phyloP scores from a whole-genome alignment of 2,113 vertebrate genomes.

The Thalassarche chlororhynchos region DNA sequence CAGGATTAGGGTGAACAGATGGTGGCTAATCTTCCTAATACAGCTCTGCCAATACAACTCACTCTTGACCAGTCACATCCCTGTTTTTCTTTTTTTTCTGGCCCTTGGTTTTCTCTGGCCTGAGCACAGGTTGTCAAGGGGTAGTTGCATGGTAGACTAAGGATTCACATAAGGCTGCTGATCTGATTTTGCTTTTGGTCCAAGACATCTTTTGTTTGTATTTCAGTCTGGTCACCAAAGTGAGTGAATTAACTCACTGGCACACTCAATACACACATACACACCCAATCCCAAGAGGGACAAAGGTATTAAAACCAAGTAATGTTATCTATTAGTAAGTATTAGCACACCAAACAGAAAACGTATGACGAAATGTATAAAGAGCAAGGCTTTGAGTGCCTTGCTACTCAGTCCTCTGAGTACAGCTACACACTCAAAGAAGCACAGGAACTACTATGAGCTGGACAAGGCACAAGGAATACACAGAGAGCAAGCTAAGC shows the following conservation, averaged over 20 bases:
- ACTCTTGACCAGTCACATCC: slow-evolving; percentile 12
- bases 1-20: slow-evolving; percentile 57
- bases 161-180: slow-evolving; percentile 1
- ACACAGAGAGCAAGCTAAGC: background rate
- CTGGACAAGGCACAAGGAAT: background rate
- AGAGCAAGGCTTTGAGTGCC: background rate
- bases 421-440: background rate
- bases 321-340: background rate
- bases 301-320: background rate
- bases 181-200: slow-evolving; percentile 5
- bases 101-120: background rate
- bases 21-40: slow-evolving; percentile 44
- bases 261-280: background rate
- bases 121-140: background rate
- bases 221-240: background rate
- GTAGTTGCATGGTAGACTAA: background rate
- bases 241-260: background rate
- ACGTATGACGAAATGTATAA: rapidly evolving
- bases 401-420: background rate
- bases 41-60: slow-evolving; percentile 32
- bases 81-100: background rate
- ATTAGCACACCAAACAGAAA: background rate
- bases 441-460: background rate
- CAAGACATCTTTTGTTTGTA: background rate
- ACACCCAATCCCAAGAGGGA: background rate